phyloP scores from a whole-genome alignment of 2,113 vertebrate genomes.

The Entelurus aequoreus region DNA sequence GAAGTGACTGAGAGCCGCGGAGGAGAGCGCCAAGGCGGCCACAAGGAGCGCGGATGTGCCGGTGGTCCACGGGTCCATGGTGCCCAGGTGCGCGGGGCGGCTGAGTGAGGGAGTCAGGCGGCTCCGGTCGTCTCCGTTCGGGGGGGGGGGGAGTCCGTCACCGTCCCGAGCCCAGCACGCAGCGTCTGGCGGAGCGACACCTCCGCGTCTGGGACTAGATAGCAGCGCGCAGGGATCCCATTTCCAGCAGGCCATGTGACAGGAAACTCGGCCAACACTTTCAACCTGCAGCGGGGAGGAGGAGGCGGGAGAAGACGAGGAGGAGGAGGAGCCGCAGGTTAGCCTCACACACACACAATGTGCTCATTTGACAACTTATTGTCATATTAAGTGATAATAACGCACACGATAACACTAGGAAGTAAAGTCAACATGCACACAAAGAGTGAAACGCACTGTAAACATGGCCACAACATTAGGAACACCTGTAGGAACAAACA shows the following conservation, averaged over 20 bases:
- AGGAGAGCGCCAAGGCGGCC: slow-evolving; percentile 52
- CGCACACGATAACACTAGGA: no score
- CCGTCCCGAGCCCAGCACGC: background rate
- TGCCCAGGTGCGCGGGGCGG: slow-evolving; percentile 4
- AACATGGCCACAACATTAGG: no score
- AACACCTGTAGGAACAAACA: no score
- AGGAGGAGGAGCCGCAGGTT: slow-evolving; percentile 18
- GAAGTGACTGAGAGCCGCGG: slow-evolving; percentile 62
- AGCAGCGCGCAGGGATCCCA: slow-evolving; percentile 70
- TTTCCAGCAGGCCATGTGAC: slow-evolving; percentile 77
- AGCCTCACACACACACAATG: slow-evolving; percentile 1
- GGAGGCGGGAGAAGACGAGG: slow-evolving; percentile 15
- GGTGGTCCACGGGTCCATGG: slow-evolving; percentile 70
- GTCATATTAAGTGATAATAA: no score
- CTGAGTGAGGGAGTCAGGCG: background rate
- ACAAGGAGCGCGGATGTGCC: slow-evolving; percentile 61
- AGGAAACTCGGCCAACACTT: slow-evolving; percentile 72
- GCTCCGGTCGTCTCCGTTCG: background rate
- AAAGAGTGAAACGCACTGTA: no score
- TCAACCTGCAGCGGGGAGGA: slow-evolving; percentile 66
- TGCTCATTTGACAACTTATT: background rate
- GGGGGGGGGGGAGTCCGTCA: slow-evolving; percentile 46
- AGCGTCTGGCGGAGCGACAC: background rate
- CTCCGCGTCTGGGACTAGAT: slow-evolving; percentile 48
- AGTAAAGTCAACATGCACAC: no score